Percentiles rank a stretch among this genome's conserved stretches.
Conservation (phyloP, 2,888 invertebrate genomes). For the Aleiodes alternator region DNA sequence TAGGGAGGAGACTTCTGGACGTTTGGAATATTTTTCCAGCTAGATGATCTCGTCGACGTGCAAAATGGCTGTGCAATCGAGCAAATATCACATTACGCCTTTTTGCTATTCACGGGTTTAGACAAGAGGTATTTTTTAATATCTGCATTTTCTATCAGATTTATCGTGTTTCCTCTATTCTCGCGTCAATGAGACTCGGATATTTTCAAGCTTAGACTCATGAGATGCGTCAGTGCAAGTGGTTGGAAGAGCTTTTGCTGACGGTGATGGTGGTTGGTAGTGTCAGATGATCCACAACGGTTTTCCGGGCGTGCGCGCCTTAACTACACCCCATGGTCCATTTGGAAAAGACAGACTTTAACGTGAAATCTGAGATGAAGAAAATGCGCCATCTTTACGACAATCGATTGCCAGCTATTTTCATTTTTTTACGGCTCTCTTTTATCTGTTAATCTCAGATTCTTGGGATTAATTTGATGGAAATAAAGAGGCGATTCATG, state of each 20-base stretch:
- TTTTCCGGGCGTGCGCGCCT: conserved; percentile 25
- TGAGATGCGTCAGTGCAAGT: conserved; percentile 9
- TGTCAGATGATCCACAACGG: neutral
- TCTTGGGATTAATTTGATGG: neutral
- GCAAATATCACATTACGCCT: neutral
- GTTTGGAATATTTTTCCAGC: neutral
- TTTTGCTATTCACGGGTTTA: neutral
- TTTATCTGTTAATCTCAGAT: neutral
- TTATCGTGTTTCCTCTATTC: too few species aligned
- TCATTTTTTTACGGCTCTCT: neutral
- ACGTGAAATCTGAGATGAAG: neutral
- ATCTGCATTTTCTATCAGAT: too few species aligned
- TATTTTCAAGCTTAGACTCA: conserved; percentile 24
- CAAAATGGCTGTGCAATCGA: conserved; percentile 27
- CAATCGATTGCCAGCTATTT: conserved; percentile 16
- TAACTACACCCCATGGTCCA: conserved; percentile 1
- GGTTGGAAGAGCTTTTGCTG: neutral
- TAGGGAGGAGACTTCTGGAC: too few species aligned
- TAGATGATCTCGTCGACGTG: neutral
- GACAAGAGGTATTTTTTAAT: conserved; percentile 9
- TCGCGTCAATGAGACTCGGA: neutral
- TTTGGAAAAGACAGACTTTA: conserved; percentile 21
- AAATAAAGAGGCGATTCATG: neutral
- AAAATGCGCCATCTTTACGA: conserved; percentile 32
- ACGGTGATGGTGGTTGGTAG: conserved; percentile 18